Evolutionary conservation across 2,797 vertebrate species (phyloP), one percentile per base, ranked within the genome.

Genomic region (Bufotes viridis): DNA sequence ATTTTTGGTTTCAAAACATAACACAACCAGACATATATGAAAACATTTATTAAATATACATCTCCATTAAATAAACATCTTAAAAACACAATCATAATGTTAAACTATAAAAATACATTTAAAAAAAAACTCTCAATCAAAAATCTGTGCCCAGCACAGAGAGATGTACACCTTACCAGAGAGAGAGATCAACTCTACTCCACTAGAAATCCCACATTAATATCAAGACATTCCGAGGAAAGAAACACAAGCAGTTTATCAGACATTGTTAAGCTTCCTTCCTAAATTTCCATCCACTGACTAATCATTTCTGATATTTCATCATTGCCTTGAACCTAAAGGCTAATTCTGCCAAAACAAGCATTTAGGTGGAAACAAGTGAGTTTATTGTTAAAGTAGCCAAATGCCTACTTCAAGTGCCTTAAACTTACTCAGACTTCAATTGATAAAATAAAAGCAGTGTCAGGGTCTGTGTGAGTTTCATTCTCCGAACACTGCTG

Each of bases 41-140:
- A 88, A 82, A 88, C 61, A 88, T 88, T 57, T 84, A 88, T 80
- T 88, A 88, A 84, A 84, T 70, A 88, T 84, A 61, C 60, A 87
- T 65, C 67, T 82, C 42, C 29, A 53, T 84, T 88, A 84, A 88
- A 88, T 84, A 84, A 84, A 72, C 55, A 76, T 79, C n/a, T 69
- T 22, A 22, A 70, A 81, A 14, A 79, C 61, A 79, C 72, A 87
- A 24, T 76, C 17, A 76, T 53, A 82, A 82, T 67, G 58, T 87
- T 84, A 88, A 67, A 49, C 58, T 84, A 84, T 78, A 70, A 88
- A 88, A 88, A 88, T 84, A 84, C 87, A 70, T 67, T 70, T 26
- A 24, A 79, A 88, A 79, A 88, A 75, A 82, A 63, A 15, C 69
- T 78, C 15, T 76, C 13, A 51, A 18, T 76, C n/a, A 1, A 51